Base-by-base conservation (phyloP, 2,888 invertebrate genomes). In the Deroplatys truncata region DNA sequence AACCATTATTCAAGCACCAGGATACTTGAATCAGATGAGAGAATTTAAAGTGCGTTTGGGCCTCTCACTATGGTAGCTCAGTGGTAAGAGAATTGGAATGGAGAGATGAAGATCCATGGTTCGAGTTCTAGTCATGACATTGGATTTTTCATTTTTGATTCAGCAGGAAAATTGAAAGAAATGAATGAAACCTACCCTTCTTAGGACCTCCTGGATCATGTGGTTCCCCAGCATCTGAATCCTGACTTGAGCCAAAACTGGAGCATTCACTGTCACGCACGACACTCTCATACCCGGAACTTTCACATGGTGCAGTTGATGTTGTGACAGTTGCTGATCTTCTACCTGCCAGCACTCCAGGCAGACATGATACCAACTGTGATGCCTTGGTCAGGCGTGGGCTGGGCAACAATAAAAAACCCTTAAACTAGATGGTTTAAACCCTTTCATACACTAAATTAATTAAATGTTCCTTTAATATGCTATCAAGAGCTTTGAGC, bases 241-340 rank as follows among this genome's bases (percentile, higher is more conserved):
- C 91, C 89, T 92, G 93, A 86, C 93, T 93, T 28, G 98, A 98
- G 91, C 97, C 97, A 91, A 97, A 96, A 90, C 97, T 98, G 31
- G 98, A 98, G 91, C 97, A 98, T 92, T 98, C 98, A 91, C 97
- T 97, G 93, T 98, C 98, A 90, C 98, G 94, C 16, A 98, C 96
- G 91, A 98, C 97, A 92, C 98, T 98, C 92, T 98, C 98, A 92
- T 98, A 98, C 1, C 98, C 98, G 87, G 95, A 95, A 92, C 97
- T 98, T 93, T 98, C 98, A 84, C 88, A 91, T 31, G 43, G 90
- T 28, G 56, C 85, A 29, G 72, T 84, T 29, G 84, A 31, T 25
- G 56, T 28, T 25, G 56, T 28, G 8, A 49, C 29, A 43, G 88
- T 49, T 0, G 72, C 89, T 25, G 84, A 49, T 16, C 89, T 43